A percentile compares a stretch with the other conserved stretches of the same genome.
phyloP scores from a whole-genome alignment of 2,888 invertebrate species.

The Megamerina dolium region DNA sequence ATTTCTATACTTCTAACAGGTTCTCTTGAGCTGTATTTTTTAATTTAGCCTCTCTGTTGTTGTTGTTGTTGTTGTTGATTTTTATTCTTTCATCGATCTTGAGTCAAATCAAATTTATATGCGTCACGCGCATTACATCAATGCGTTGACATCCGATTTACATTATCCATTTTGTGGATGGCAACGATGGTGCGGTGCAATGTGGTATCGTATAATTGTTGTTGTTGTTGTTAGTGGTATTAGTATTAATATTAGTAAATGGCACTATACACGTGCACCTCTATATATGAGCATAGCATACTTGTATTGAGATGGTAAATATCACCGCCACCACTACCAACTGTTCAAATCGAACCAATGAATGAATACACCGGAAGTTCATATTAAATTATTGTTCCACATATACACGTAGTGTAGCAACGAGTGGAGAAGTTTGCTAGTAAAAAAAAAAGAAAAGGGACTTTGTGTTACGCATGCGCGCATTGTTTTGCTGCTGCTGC shows the following conservation, averaged over 20 bases:
- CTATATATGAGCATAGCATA: too few species aligned
- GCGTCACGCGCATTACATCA: conserved; percentile 32
- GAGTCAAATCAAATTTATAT: conserved; percentile 31
- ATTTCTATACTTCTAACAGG: background rate
- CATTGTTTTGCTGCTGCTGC: too few species aligned
- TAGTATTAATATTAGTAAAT: too few species aligned
- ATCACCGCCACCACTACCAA: too few species aligned
- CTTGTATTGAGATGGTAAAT: too few species aligned
- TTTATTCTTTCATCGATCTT: conserved; percentile 13
- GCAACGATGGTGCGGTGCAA: background rate
- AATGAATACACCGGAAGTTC: conserved; percentile 18
- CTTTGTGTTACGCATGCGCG: too few species aligned
- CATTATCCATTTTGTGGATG: conserved; percentile 40
- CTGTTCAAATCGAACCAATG: conserved; percentile 10
- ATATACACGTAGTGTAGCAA: conserved; percentile 1
- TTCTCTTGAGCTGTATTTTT: conserved; percentile 1
- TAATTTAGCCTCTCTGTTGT: conserved; percentile 5
- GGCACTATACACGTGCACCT: conserved; percentile 2
- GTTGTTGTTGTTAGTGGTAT: too few species aligned
- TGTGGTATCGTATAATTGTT: too few species aligned
- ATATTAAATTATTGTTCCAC: conserved; percentile 15
- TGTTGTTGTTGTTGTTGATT: background rate
- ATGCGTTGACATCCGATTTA: conserved; percentile 46
- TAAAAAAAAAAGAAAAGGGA: background rate
- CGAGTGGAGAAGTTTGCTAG: background rate